A percentile compares a stretch with the other conserved stretches of the same genome.
Evolutionary conservation across 2,888 invertebrate species (phyloP).

Genomic region (Ichneumon xanthorius): DNA sequence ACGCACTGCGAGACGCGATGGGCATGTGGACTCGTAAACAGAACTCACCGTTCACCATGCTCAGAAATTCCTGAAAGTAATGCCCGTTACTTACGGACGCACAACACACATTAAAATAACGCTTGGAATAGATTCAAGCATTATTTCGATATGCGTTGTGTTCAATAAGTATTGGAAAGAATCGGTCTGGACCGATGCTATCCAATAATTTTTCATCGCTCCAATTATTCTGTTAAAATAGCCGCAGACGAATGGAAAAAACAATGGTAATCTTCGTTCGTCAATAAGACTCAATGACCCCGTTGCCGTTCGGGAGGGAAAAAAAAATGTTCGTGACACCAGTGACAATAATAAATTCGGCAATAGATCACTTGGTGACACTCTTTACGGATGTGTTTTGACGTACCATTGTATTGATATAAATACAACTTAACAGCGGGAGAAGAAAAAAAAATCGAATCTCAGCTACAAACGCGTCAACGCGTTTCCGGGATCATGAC

Average conservation of each 20-base stretch:
- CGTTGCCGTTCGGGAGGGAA: conserved; percentile 2
- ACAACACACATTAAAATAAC: not conserved
- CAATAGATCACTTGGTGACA: conserved; percentile 75
- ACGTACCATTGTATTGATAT: not conserved
- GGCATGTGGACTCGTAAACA: conserved; percentile 49
- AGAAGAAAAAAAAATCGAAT: conserved; percentile 23
- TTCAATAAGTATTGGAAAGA: too few species aligned
- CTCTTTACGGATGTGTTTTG: conserved; percentile 11
- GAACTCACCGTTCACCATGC: conserved; percentile 54
- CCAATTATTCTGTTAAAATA: conserved; percentile 48
- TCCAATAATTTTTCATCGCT: conserved; percentile 59
- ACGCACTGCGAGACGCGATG: conserved; percentile 16
- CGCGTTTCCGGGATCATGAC: conserved; percentile 83
- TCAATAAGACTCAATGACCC: conserved; percentile 28
- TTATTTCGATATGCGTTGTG: too few species aligned
- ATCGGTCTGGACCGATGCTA: not conserved
- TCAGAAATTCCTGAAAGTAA: conserved; percentile 54
- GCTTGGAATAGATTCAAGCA: too few species aligned
- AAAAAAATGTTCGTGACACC: conserved; percentile 24
- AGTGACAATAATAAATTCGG: conserved; percentile 78
- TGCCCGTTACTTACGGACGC: not conserved
- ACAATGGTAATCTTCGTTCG: conserved; percentile 1
- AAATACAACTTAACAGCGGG: conserved; percentile 13
- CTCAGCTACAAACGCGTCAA: conserved; percentile 52
- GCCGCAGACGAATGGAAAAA: conserved; percentile 51